A percentile compares a stretch with the other conserved stretches of the same genome.
These are phyloP conservation scores for Rhodeus uyekii DNA, from an alignment of 2,797 vertebrate species.

Conservation along the genomic window DNA sequence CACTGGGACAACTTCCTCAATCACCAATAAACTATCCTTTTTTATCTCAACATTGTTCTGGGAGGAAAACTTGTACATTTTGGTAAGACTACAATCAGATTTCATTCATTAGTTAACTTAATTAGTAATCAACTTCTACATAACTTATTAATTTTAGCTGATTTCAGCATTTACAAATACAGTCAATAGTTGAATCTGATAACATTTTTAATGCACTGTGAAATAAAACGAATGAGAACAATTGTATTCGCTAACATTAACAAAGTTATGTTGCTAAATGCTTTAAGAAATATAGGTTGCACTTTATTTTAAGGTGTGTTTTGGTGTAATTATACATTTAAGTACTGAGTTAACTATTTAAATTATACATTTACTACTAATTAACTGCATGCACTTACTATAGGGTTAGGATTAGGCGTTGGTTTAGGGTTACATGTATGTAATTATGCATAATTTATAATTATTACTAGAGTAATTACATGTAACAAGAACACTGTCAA, in stretches of 20 bases:
- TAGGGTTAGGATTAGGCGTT: too few relatives aligned
- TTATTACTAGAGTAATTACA: too few relatives aligned
- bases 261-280: not conserved
- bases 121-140: not conserved
- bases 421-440: too few relatives aligned
- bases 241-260: not conserved
- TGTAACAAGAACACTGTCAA: too few relatives aligned
- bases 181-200: not conserved
- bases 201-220: not conserved
- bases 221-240: not conserved
- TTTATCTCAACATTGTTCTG: not conserved
- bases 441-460: too few relatives aligned
- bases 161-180: not conserved
- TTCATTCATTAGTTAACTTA: not conserved
- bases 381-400: too few relatives aligned
- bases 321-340: too few relatives aligned
- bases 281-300: not conserved
- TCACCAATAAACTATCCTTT: not conserved
- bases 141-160: not conserved
- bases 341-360: too few relatives aligned
- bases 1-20: not conserved
- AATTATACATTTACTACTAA: too few relatives aligned
- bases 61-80: not conserved
- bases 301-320: too few relatives aligned
- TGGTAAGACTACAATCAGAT: not conserved